A percentile compares a stretch with the other conserved stretches of the same genome.
Conservation (phyloP, 1,140 invertebrate genomes). For the Coptotermes formosanus region DNA sequence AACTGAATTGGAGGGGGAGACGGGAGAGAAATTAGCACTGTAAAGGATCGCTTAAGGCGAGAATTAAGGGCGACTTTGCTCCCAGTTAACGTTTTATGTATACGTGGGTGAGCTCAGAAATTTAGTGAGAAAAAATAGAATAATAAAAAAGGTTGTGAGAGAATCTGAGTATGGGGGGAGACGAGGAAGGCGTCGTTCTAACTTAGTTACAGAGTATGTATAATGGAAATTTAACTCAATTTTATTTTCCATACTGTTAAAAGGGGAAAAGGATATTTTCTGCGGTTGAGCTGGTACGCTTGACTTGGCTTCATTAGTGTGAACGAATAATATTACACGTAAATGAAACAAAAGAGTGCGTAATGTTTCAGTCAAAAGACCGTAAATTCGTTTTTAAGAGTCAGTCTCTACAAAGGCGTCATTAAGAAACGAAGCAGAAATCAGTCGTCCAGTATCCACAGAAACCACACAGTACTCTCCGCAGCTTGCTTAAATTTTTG, state of each 20-base stretch:
- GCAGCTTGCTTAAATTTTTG: too few species aligned
- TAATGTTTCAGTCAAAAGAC: neutral
- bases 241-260: conserved; percentile 22
- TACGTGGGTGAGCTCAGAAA: neutral
- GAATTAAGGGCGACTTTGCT: conserved; percentile 27
- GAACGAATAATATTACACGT: conserved; percentile 17
- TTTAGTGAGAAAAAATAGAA: conserved; percentile 8
- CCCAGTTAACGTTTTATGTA: conserved; percentile 19
- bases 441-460: neutral
- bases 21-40: conserved; percentile 21
- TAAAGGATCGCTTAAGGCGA: conserved; percentile 30
- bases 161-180: neutral
- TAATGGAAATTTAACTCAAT: conserved; percentile 30
- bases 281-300: neutral
- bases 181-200: neutral
- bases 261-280: neutral
- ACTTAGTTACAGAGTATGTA: conserved; percentile 14
- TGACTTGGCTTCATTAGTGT: conserved; percentile 3
- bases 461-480: neutral
- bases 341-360: neutral
- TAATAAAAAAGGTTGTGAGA: conserved; percentile 23
- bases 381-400: neutral
- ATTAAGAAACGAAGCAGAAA: neutral
- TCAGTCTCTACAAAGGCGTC: neutral
- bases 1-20: neutral